These are phyloP conservation scores for Drosophila subpulchrella DNA, from an alignment of 1,140 invertebrate species.

Conservation along the genomic window DNA sequence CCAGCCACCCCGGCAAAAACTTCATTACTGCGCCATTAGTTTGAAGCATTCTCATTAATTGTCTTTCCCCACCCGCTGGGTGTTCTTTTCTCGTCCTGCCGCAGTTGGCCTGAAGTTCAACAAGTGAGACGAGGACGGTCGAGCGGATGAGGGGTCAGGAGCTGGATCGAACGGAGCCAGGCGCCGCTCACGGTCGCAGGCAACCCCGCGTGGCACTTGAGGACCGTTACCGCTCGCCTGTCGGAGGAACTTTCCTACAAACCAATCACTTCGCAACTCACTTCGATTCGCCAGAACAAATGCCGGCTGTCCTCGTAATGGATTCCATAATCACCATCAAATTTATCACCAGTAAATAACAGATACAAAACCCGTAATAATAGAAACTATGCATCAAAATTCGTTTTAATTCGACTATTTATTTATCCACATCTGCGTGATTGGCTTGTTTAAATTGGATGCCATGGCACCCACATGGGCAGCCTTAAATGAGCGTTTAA, in stretches of 20 bases:
- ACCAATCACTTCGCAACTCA: constrained; percentile 27
- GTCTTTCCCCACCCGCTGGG: constrained; percentile 11
- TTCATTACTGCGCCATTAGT: constrained; percentile 35
- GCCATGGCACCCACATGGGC: constrained; percentile 5
- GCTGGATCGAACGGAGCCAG: not conserved
- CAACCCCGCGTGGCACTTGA: constrained; percentile 30
- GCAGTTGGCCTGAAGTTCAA: constrained; percentile 69
- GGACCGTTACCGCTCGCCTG: not conserved
- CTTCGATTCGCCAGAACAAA: constrained; percentile 30
- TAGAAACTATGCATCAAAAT: constrained; percentile 38
- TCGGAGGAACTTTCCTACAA: not conserved
- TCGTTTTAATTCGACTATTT: constrained; percentile 29
- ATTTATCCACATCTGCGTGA: constrained; percentile 25
- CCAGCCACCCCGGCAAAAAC: not conserved
- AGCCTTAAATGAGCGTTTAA: constrained; percentile 40
- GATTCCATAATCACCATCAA: constrained; percentile 60
- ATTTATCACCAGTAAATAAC: constrained; percentile 58
- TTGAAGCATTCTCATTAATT: constrained; percentile 18
- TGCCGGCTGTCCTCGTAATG: constrained; percentile 13
- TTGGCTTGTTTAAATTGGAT: constrained; percentile 9
- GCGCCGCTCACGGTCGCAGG: constrained; percentile 3
- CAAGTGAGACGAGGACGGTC: constrained; percentile 62
- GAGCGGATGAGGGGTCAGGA: constrained; percentile 25
- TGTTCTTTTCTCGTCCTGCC: not conserved
- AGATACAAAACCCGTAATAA: constrained; percentile 41